phyloP scores from a whole-genome alignment of 2,113 vertebrate genomes.

The Butorides virescens region DNA sequence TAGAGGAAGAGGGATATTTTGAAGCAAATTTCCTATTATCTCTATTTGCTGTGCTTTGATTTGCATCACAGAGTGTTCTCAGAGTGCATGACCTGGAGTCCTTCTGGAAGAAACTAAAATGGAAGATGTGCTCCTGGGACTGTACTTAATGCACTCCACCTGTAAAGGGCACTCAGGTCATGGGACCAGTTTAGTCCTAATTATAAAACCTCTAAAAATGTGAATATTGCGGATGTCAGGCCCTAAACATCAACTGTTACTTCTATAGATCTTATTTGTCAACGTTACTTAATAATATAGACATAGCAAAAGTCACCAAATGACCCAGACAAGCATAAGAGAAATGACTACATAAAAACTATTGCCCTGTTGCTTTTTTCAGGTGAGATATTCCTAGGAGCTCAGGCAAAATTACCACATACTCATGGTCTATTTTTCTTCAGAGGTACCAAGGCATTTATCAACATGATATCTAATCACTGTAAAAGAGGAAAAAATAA shows the following conservation, averaged over 20 bases:
- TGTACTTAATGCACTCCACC: background rate
- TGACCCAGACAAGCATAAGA: background rate
- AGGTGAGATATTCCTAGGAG: background rate
- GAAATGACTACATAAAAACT: background rate
- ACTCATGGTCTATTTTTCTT: background rate
- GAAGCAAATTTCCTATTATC: background rate
- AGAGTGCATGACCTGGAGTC: background rate
- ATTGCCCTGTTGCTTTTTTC: background rate
- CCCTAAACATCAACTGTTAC: background rate
- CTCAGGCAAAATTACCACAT: background rate
- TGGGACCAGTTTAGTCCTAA: background rate
- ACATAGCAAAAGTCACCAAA: background rate
- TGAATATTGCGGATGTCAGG: background rate
- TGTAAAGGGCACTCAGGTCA: background rate
- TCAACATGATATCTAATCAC: background rate
- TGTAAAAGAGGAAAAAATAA: background rate
- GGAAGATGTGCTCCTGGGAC: background rate
- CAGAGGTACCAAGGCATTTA: background rate
- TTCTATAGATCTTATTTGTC: background rate
- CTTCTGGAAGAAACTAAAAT: conserved; percentile 1
- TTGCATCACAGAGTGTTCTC: background rate
- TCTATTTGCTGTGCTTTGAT: background rate
- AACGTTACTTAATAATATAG: background rate
- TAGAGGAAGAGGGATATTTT: background rate
- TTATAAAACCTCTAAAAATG: background rate